Evolutionary conservation across 2,113 vertebrate genomes (phyloP), one percentile per base, ranked within the genome.

Genomic region (Scomber japonicus): DNA sequence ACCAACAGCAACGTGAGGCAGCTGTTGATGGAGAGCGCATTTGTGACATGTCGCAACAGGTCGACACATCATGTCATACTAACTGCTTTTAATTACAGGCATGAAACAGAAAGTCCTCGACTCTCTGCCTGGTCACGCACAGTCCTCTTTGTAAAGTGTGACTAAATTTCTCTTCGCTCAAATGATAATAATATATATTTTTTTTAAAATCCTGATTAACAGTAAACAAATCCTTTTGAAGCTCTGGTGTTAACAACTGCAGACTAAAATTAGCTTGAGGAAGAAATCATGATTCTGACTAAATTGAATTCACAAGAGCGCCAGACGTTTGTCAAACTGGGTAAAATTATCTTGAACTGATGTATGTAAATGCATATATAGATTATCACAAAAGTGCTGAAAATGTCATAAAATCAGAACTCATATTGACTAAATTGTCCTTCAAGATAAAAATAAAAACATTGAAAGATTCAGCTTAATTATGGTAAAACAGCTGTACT

Each of bases 1-100:
- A 74, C 21, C 49, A 62, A 45, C 27, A 55, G 53, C 45, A 30
- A 50, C 19, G 46, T 14, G 27, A 66, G 35, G 46, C 4, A 73
- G 24, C 35, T 72, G 54, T 48, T 79, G 79, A 78, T 4, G 3
- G 56, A 12, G 11, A 69, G 31, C 54, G 48, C 57, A 57, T 56
- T 59, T 71, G n/a, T 72, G 85, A 75, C 71, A 60, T 73, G 69
- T 89, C 63, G 61, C 48, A 68, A 74, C 65, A 57, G 50, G 63
- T 50, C 61, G 51, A 55, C 48, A 57, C 61, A 77, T 19, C 24
- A 71, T 48, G 40, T 71, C 40, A 67, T 53, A 45, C 15, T 19
- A 44, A 56, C 59, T 46, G 17, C 16, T 79, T 81, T 63, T 69
- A 84, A 79, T 75, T 40, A 73, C 46, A 76, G 53, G 8, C 46